Base-by-base conservation (phyloP, 2,888 invertebrate genomes). In the Hypena proboscidalis region DNA sequence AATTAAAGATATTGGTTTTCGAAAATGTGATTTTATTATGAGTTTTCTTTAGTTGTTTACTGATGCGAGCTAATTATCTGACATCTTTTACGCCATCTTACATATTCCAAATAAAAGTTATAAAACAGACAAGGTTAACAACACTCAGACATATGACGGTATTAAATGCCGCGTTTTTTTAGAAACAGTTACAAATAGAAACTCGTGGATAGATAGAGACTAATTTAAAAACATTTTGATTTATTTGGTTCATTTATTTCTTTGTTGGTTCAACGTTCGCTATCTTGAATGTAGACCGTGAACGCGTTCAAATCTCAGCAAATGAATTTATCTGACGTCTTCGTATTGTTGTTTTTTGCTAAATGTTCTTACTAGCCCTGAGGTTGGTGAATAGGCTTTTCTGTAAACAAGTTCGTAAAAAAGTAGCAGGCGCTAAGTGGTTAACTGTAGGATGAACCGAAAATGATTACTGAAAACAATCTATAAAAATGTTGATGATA, bases 31-130 rank as follows among this genome's bases (percentile, higher is more conserved):
- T 20, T 21, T 14, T 21, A 32, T 21, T 10, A 23, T 20, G 11
- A 4, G 7, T 20, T n/a, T 2, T 11, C 9, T 10, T 31, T 15
- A 7, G 19, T 19, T 29, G 37, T 37, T 32, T 36, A 29, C 43
- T 38, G 34, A 21, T 47, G 15, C 25, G 23, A 19, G 37, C 44
- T 29, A 44, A 44, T 44, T 44, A 44, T 44, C 27, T 23, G 32
- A 13, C 36, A 37, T 29, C 17, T 29, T 44, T 29, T 19, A 43
- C 15, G 13, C 32, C 33, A 22, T 33, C 23, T 31, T 17, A 15
- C 25, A 5, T 39, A 29, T 37, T 25, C 34, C 14, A 39, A 38
- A 38, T 34, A 39, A 44, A 35, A 25, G 11, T 29, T 26, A 38
- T 30, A 33, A 10, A 23, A 35, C 20, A 11, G 2, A 8, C 32